Evolutionary conservation across 1,140 invertebrate genomes (phyloP).

Genomic region (Apis dorsata): DNA sequence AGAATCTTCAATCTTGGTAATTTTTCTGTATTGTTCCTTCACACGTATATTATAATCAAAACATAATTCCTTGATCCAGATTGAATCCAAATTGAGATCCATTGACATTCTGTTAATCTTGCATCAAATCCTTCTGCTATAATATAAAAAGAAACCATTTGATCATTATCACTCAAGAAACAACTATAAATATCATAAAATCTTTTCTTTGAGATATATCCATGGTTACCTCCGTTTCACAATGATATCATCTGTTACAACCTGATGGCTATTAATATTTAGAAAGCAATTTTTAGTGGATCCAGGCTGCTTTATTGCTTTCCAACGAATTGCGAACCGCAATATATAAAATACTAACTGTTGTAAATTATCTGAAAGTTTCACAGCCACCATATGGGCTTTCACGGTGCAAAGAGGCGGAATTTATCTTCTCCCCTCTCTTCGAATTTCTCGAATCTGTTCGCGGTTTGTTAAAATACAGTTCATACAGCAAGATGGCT

Average conservation of each 20-base stretch:
- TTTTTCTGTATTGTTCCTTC: not conserved
- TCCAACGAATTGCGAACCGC: not conserved
- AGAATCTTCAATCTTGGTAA: not conserved
- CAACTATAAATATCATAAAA: no score
- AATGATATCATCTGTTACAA: not conserved
- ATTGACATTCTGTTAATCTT: no score
- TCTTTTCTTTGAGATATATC: no score
- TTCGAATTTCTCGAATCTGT: not conserved
- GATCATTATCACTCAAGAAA: no score
- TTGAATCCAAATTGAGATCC: not conserved
- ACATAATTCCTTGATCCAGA: not conserved
- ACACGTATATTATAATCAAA: not conserved
- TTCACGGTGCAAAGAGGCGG: not conserved
- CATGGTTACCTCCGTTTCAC: no score
- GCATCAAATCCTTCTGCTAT: no score
- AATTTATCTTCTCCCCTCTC: not conserved
- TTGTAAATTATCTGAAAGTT: not conserved
- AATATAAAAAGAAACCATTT: no score
- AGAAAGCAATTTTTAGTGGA: not conserved
- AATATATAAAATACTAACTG: not conserved
- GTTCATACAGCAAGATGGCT: no score
- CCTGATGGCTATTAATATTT: not conserved
- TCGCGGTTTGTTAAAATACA: not conserved
- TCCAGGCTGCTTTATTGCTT: not conserved
- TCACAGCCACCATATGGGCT: not conserved